phyloP scores from a whole-genome alignment of 2,113 vertebrate genomes.

The Daphoenositta chrysoptera region DNA sequence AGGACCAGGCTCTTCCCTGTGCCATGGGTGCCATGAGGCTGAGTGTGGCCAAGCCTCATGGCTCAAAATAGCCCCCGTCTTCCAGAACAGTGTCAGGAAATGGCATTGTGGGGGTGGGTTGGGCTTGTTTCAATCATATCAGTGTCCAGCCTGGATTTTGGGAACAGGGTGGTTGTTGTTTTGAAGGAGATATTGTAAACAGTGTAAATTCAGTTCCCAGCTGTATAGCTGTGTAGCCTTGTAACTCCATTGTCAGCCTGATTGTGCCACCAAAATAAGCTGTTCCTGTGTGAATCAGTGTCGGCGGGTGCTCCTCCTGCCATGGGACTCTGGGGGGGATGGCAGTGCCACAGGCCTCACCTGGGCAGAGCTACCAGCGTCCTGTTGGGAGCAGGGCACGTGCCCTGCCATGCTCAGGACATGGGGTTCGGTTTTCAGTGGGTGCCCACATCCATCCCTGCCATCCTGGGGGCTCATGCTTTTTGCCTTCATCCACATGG shows the following conservation, averaged over 20 bases:
- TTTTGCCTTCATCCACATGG: accelerated
- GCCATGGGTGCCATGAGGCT: background rate
- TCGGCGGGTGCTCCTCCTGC: background rate
- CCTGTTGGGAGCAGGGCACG: accelerated
- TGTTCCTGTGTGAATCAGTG: background rate
- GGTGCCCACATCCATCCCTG: accelerated
- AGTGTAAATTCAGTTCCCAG: constrained; percentile 17
- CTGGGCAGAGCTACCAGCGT: background rate
- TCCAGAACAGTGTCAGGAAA: constrained; percentile 33
- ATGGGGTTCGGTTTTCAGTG: accelerated
- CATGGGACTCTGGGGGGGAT: background rate
- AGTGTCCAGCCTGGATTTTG: constrained; percentile 16
- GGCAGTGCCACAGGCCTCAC: background rate
- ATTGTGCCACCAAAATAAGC: background rate
- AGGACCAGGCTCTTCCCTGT: background rate
- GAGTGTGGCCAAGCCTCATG: background rate
- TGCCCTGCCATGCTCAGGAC: accelerated
- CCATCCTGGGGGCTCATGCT: accelerated
- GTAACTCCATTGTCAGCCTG: constrained; percentile 39
- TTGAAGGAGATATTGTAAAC: constrained; percentile 45
- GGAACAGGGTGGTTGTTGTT: constrained; percentile 42
- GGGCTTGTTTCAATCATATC: background rate
- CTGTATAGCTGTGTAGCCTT: constrained; percentile 26
- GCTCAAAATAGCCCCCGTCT: background rate
- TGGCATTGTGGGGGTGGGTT: background rate